Base-by-base conservation (phyloP, 2,797 vertebrate genomes). In the Catamblyrhynchus diadema region DNA sequence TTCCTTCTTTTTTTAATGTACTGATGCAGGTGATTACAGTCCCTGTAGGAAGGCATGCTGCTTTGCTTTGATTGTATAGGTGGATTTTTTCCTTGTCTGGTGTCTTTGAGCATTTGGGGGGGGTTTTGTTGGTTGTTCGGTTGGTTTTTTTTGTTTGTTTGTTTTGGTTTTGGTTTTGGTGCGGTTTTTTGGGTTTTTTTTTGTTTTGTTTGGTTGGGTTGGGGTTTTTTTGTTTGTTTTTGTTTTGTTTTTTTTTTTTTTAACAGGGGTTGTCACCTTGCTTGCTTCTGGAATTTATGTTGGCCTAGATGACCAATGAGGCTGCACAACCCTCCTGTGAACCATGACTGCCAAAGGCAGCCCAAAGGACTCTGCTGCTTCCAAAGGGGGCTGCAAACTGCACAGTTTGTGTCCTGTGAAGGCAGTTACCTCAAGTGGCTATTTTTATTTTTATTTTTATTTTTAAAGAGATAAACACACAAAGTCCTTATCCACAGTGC, bases 51-150 rank as follows among this genome's bases (percentile, higher is more conserved):
- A 81, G 27, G 22, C 14, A 6, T 37, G 14, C 10, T 54, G 15
- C 5, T 12, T 70, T 70, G 18, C 18, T 80, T 61, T 57, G 21
- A 39, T 50, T 54, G 8, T 23, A 70, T 20, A 45, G 14, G 16
- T 9, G 4, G 0, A 5, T 0, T 9, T 72, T 57, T 37, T 37
- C 2, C 7, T 48, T 64, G 7, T 11, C 69, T 62, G 66, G 15
- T 32, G 51, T 37, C 22, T 73, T 72, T 33, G 12, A 21, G 7
- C 8, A 9, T 69, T 39, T 2, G 7, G 4, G 50, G 51, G 27
- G 2, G 13, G n/a, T n/a, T n/a, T n/a, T n/a, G n/a, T n/a, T n/a
- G n/a, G n/a, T n/a, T n/a, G n/a, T n/a, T n/a, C n/a, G n/a, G n/a
- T n/a, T n/a, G n/a, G n/a, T n/a, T n/a, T 30, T 28, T 18, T 51